A percentile compares a stretch with the other conserved stretches of the same genome.
Conservation (phyloP, 2,888 invertebrate species). For the Coecobrya sp. region DNA sequence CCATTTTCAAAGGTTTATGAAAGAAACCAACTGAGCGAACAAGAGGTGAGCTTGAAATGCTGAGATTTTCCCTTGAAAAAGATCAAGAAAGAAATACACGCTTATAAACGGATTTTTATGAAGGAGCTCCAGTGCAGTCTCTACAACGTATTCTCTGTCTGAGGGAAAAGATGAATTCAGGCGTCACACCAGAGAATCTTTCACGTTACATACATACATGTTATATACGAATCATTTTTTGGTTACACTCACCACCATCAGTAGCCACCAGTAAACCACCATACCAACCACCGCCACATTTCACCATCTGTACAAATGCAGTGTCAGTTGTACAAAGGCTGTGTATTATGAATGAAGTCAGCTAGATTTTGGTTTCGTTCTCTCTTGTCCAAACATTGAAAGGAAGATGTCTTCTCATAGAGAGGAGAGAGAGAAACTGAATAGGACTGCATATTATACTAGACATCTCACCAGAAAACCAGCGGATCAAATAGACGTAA, state of each 20-base stretch:
- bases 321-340: conserved; percentile 49
- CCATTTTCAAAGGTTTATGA: neutral
- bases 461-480: conserved; percentile 45
- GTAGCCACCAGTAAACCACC: conserved; percentile 51
- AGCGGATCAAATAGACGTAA: conserved; percentile 79
- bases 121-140: neutral
- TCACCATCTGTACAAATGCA: conserved; percentile 62
- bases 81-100: conserved; percentile 3
- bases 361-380: conserved; percentile 70
- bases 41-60: conserved; percentile 24
- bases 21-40: conserved; percentile 15
- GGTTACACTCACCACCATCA: conserved; percentile 45
- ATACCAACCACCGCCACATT: conserved; percentile 19
- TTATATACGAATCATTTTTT: conserved; percentile 59
- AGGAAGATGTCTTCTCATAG: conserved; percentile 41
- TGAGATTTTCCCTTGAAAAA: conserved; percentile 38
- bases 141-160: neutral
- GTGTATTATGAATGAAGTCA: conserved; percentile 73
- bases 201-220: neutral
- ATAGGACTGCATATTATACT: conserved; percentile 23
- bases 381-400: conserved; percentile 71
- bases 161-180: conserved; percentile 27
- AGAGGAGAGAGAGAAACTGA: neutral
- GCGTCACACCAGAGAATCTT: conserved; percentile 35
- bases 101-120: neutral